Evolutionary conservation across 2,113 vertebrate genomes (phyloP), one percentile per base, ranked within the genome.

Genomic region (Xiphophorus maculatus): DNA sequence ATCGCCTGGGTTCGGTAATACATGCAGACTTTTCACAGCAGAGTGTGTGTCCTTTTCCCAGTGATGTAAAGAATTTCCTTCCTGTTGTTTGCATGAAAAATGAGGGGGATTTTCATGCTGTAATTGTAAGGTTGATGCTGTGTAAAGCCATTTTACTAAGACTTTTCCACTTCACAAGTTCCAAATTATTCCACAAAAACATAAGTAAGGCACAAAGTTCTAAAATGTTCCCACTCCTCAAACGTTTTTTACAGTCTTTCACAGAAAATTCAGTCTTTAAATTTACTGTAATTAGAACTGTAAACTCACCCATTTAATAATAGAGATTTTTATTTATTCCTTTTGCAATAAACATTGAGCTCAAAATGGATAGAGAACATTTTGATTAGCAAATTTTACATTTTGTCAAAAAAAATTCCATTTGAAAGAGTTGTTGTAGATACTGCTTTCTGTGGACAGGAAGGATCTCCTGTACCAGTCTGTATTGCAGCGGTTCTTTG

Each of bases 21-120:
- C 44, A 71, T 80, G 66, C 73, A 80, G 44, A 40, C 76, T 54
- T 44, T 73, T 28, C 63, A 74, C 54, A 69, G 71, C 60, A 76
- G 78, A 64, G 8, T 73, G 63, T n/a, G 8, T 63, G 28, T 81
- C 69, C 60, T 74, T 62, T 70, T 71, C 33, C 33, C 51, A 1
- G 71, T 86, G 35, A 30, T 35, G 22, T 67, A 13, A 54, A 63
- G 25, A 60, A 17, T 72, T 74, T 76, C 30, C 37, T 28, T 51
- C 7, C 28, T 69, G 42, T 28, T 68, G 27, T 69, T 69, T 22
- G 27, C 5, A 22, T 32, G 19, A 14, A 32, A 22, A 64, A 64
- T 27, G 14, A 37, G 6, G n/a, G 32, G 6, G 42, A n/a, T 15
- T 22, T 58, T 42, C 51, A 29, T 29, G 4, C 44, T 51, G 4